Base-by-base conservation (phyloP, 2,797 vertebrate genomes). In the Dromococcyx pavoninus region DNA sequence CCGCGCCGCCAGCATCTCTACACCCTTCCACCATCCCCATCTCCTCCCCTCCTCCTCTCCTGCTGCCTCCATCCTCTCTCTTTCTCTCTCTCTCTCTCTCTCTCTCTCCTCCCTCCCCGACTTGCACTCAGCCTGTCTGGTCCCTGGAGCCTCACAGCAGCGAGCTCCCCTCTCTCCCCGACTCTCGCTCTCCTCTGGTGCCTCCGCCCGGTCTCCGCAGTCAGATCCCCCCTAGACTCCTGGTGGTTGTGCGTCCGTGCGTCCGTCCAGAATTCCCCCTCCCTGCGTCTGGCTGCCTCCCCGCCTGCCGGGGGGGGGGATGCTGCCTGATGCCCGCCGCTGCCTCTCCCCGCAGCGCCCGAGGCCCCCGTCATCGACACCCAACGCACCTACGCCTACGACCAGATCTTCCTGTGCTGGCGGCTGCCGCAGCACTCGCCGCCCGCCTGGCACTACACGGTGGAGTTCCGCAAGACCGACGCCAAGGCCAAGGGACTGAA, bases 361-460 rank as follows among this genome's bases (percentile, higher is more conserved):
- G 97, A 99, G 88, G 99, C 99, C 46, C 99, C 99, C 0, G 99
- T 99, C 86, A 99, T 99, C 4, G 99, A 99, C 98, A 99, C 99
- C 11, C 99, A 99, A 97, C 99, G 99, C 94, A 99, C 99, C 21
- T 98, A 99, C 46, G 99, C 99, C 64, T 99, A 99, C 5, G 99
- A 99, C 97, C 98, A 99, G 98, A 98, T 99, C 95, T 99, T 99
- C 94, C 95, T 99, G 91, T 99, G 99, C 97, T 99, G 99, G 99
- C 98, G 99, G 69, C 98, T 99, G 84, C 99, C 99, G 39, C 99
- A 98, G 80, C 99, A 99, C 97, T 99, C 99, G 0, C 98, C 99
- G 1, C 98, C 98, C 0, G 99, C 99, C 61, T 99, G 99, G 99
- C 99, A 99, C 96, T 99, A 99, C 96, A 99, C 99, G 0, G 98